A percentile compares a stretch with the other conserved stretches of the same genome.
Evolutionary conservation across 2,113 vertebrate genomes (phyloP).

Genomic region (Indri indri): DNA sequence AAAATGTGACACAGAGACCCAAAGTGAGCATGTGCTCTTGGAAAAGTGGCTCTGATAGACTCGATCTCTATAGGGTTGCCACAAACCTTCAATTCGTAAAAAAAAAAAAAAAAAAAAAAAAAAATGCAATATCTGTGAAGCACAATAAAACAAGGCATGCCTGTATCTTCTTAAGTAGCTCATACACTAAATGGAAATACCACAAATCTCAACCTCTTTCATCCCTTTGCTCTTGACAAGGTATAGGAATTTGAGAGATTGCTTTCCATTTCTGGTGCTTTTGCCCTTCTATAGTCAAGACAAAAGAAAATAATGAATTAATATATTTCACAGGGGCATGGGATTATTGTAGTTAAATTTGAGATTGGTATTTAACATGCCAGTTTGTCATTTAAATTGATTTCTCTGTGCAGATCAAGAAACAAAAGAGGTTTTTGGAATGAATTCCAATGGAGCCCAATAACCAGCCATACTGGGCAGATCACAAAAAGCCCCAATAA

Average conservation of each 20-base stretch:
- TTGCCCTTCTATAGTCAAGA: background rate
- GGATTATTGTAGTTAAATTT: constrained; percentile 36
- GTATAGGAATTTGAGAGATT: background rate
- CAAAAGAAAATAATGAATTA: constrained; percentile 44
- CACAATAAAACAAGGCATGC: background rate
- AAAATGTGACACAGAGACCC: background rate
- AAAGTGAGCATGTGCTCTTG: background rate
- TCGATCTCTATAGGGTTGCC: background rate
- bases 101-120: background rate
- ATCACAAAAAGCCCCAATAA: background rate
- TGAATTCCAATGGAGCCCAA: background rate
- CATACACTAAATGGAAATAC: background rate
- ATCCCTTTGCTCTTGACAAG: background rate
- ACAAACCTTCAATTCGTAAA: background rate
- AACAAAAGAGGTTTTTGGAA: constrained; percentile 16
- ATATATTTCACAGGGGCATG: background rate
- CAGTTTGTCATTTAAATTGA: constrained; percentile 55
- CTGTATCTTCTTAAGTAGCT: background rate
- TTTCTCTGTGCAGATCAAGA: constrained; percentile 35
- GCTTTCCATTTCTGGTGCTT: background rate
- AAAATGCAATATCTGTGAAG: background rate
- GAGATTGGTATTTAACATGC: constrained; percentile 42
- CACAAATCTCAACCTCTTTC: background rate
- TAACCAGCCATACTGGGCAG: background rate
- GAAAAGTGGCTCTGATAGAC: background rate